phyloP scores from a whole-genome alignment of 2,797 vertebrate species.

The Meriones psammophilus region DNA sequence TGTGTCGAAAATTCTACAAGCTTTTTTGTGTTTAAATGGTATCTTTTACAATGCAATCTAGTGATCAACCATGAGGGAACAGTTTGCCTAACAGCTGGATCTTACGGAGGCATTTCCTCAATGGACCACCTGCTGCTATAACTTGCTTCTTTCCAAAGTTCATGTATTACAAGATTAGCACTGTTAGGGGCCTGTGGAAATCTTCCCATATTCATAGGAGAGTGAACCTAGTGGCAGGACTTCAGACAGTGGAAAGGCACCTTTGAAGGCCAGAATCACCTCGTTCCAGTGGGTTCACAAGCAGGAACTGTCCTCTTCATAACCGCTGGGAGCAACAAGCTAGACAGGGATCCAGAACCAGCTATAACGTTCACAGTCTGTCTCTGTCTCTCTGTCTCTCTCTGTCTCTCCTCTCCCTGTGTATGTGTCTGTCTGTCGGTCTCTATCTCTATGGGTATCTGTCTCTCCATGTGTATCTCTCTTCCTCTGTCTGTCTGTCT shows the following conservation, averaged over 20 bases:
- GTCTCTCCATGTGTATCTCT: neutral
- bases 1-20: neutral
- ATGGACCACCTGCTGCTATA: neutral
- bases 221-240: too few species aligned
- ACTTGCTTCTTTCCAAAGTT: neutral
- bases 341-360: neutral
- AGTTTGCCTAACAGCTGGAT: neutral
- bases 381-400: neutral
- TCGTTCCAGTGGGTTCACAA: neutral
- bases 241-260: too few species aligned
- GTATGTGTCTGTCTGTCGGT: neutral
- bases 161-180: neutral
- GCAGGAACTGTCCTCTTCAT: neutral
- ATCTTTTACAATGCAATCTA: neutral
- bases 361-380: neutral
- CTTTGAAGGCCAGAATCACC: neutral
- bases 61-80: neutral
- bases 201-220: neutral
- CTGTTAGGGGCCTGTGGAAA: neutral
- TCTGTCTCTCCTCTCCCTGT: neutral
- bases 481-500: neutral
- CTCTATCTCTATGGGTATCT: neutral
- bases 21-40: neutral
- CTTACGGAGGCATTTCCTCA: neutral
- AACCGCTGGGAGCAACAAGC: neutral